These are phyloP conservation scores for Alauda arvensis DNA, from an alignment of 2,797 vertebrate genomes.

Conservation along the genomic window DNA sequence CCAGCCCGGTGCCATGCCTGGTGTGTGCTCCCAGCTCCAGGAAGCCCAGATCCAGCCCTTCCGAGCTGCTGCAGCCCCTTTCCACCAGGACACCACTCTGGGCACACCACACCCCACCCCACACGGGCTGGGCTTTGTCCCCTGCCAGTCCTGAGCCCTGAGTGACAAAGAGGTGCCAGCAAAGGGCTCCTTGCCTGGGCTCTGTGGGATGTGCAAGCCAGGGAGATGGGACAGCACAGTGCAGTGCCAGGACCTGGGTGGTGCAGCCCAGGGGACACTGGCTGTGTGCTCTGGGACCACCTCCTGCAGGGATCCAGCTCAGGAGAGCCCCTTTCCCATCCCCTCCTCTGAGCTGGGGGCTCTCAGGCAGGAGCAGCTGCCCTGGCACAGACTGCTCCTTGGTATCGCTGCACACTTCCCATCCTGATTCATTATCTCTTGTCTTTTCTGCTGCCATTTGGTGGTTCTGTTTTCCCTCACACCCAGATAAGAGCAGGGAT, in stretches of 20 bases:
- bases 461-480: background rate
- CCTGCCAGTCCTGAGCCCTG: background rate
- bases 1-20: accelerated
- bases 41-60: background rate
- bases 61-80: background rate
- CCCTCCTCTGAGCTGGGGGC: background rate
- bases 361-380: background rate
- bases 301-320: background rate
- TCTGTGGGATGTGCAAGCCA: background rate
- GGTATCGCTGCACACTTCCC: background rate
- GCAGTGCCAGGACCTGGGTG: background rate
- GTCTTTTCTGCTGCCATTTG: background rate
- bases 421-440: background rate
- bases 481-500: background rate
- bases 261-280: background rate
- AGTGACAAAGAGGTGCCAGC: too few relatives aligned
- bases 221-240: accelerated
- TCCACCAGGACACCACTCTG: accelerated
- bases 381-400: background rate
- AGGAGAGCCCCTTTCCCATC: background rate
- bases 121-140: accelerated
- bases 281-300: background rate
- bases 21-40: background rate
- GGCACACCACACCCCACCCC: accelerated
- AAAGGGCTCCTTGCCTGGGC: background rate